phyloP scores from a whole-genome alignment of 2,888 invertebrate species.

The Mythimna pallens region DNA sequence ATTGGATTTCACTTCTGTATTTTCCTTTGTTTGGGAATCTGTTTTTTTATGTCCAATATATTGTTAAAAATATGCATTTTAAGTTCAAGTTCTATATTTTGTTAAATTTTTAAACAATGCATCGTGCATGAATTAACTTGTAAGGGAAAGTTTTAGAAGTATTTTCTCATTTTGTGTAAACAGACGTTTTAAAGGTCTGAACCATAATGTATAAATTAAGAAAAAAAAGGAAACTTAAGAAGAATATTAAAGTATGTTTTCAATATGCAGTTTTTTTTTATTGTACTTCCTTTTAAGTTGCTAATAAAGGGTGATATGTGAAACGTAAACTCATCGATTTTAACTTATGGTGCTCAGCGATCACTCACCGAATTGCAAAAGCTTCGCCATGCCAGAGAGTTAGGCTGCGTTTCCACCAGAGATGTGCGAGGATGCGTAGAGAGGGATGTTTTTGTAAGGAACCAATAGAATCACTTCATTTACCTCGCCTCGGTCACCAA shows the following conservation, averaged over 20 bases:
- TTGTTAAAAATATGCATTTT: constrained; percentile 55
- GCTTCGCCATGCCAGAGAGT: too few species aligned
- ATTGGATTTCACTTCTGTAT: constrained; percentile 29
- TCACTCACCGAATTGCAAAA: too few species aligned
- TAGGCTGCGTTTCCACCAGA: too few species aligned
- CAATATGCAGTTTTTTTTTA: constrained; percentile 44
- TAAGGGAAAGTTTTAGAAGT: constrained; percentile 61
- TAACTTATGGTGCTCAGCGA: too few species aligned
- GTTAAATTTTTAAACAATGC: constrained; percentile 45
- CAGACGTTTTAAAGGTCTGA: constrained; percentile 64
- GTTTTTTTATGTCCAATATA: constrained; percentile 36
- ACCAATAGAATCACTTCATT: too few species aligned
- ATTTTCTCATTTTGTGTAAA: constrained; percentile 67
- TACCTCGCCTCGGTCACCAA: too few species aligned
- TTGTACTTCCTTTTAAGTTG: background rate
- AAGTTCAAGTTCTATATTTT: constrained; percentile 60
- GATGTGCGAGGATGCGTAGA: too few species aligned
- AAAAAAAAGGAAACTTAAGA: constrained; percentile 50
- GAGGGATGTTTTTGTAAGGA: too few species aligned
- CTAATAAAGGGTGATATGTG: too few species aligned
- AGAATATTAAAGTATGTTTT: constrained; percentile 60
- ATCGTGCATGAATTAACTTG: constrained; percentile 48
- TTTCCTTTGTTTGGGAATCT: constrained; percentile 59
- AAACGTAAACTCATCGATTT: too few species aligned
- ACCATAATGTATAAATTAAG: constrained; percentile 62